Evolutionary conservation across 2,113 vertebrate species (phyloP), one percentile per base, ranked within the genome.

Genomic region (Coptodon rendalli): DNA sequence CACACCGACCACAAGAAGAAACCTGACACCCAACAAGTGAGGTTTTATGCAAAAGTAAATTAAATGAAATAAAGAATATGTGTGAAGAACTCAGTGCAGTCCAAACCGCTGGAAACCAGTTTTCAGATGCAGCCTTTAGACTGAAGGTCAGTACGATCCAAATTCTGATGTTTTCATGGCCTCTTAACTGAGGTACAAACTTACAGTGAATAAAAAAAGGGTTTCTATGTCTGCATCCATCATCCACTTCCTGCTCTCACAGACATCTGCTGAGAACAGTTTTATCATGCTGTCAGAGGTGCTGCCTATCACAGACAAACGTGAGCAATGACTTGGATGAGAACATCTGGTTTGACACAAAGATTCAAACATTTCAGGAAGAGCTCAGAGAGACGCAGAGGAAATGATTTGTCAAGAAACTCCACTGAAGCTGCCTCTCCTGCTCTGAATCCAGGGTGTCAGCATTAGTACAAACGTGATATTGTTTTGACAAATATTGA

Each of bases 381-480:
- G 34, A 68, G 34, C 63, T 68, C 34, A 68, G 4, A 68, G 63
- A 36, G 4, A 66, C 0, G 1, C 34, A 38, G 10, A 68, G 63
- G 36, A 68, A 68, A 3, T 40, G 19, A 68, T 68, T 22, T 0
- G 16, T 66, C 12, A n/a, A 38, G 19, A 40, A 63, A 19, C 29
- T 36, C 29, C 29, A 61, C 57, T 19, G 27, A 61, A 36, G 17
- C 61, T 66, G 31, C 19, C 6, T 34, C 59, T 5, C 6, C 63
- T 66, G 19, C 34, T 68, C 3, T 43, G 36, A 36, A 4, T 9
- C 66, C 66, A 43, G 66, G n/a, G 13, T 5, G 36, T 24, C 36
- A 71, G 36, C n/a, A 6, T 71, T 16, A 0, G 38, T 43, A 2
- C 5, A 43, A 43, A 24, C 0, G 7, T 40, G 66, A 43, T n/a